Evolutionary conservation across 2,888 invertebrate genomes (phyloP).

Genomic region (Alloplasta piceator): DNA sequence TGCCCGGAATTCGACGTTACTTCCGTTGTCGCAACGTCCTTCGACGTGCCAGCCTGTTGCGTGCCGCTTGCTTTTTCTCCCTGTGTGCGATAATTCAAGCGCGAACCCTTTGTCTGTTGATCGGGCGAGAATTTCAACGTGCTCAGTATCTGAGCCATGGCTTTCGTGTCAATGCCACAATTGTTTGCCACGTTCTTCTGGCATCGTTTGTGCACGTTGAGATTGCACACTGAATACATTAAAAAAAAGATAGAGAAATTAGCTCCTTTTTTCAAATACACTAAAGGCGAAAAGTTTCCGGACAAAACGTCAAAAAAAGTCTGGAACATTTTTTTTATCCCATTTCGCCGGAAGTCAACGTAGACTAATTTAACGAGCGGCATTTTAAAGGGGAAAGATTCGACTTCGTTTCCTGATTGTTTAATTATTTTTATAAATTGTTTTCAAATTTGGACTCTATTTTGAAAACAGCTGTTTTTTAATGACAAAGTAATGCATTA

Average conservation of each 20-base stretch:
- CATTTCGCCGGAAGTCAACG: too few species aligned
- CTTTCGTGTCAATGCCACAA: constrained; percentile 98
- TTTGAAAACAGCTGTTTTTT: too few species aligned
- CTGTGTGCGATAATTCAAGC: constrained; percentile 76
- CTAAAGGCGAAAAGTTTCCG: too few species aligned
- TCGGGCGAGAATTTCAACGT: constrained; percentile 96
- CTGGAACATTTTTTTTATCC: too few species aligned
- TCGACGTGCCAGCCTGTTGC: constrained; percentile 54
- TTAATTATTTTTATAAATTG: too few species aligned
- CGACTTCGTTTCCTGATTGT: too few species aligned
- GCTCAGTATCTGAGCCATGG: constrained; percentile 96
- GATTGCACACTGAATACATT: constrained; percentile 90
- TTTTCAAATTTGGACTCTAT: too few species aligned
- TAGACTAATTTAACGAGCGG: too few species aligned
- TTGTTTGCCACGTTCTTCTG: constrained; percentile 99
- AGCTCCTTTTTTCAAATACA: not conserved
- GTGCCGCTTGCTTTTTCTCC: constrained; percentile 52
- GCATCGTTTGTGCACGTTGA: constrained; percentile 99
- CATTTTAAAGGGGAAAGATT: too few species aligned
- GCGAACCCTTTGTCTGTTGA: constrained; percentile 87
- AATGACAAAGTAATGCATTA: too few species aligned
- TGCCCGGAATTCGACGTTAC: constrained; percentile 50
- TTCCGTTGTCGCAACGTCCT: constrained; percentile 46
- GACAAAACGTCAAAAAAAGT: too few species aligned
- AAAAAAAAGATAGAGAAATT: constrained; percentile 31